Base-by-base conservation (phyloP, 2,113 vertebrate species). In the Brachyhypopomus gauderio region DNA sequence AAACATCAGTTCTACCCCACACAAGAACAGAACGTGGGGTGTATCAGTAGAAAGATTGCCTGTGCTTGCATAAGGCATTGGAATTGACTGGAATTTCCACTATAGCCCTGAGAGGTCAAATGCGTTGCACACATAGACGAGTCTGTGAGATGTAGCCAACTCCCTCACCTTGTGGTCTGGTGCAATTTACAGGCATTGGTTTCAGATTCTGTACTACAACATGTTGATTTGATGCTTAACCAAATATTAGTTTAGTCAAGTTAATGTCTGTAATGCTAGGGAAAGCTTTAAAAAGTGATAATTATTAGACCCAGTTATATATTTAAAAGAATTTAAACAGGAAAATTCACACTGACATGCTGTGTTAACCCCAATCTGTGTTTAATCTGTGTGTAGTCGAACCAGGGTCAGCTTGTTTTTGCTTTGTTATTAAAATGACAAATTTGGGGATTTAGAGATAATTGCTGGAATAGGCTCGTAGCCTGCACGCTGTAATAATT, bases 401-500 rank as follows among this genome's bases (percentile, higher is more conserved):
- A 64, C 59, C 6, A 63, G 9, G 7, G 22, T n/a, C 12, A 23
- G n/a, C 12, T 22, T 27, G 23, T 45, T 27, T 69, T 48, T 58
- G 66, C 72, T 70, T 81, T 73, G 74, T 80, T 60, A 64, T 77
- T 77, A 80, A 77, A 77, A 56, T 48, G 66, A 80, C 66, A 80
- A 72, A 80, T 84, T 77, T 64, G 73, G 62, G 63, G 75, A 72
- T 56, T 75, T 19, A 7, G 74, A 81, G 77, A 81, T 73, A 77
- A 80, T 84, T 59, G 34, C 36, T 23, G 14, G 34, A 63, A 72
- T 66, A 58, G 67, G 52, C 25, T 59, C 25, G 22, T 70, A 80
- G 80, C 69, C 72, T 30, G 66, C 58, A 0, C 7, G 1, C 22
- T 5, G 14, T 30, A n/a, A 30, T 84, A 76, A 77, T 80, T 80